These are phyloP conservation scores for Pseudomugil gertrudae DNA, from an alignment of 2,797 vertebrate species.

Conservation along the genomic window DNA sequence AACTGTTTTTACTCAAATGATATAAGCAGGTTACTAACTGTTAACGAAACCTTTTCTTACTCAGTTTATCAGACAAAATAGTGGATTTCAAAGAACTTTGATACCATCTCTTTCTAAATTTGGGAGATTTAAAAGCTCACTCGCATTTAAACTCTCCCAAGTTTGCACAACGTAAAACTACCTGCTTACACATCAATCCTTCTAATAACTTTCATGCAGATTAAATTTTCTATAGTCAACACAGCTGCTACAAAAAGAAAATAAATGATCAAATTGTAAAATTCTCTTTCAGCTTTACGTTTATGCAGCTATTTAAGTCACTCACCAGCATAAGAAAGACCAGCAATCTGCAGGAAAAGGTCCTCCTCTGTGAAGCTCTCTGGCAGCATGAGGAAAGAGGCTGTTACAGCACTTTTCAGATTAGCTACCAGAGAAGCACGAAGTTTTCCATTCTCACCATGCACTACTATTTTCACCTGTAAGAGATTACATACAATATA, in stretches of 20 bases:
- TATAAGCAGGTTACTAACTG: not conserved
- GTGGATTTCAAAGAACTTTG: not conserved
- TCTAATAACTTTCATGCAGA: not conserved
- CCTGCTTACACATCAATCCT: not conserved
- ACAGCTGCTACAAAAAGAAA: not conserved
- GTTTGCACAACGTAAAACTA: not conserved
- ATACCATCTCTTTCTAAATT: too few relatives aligned
- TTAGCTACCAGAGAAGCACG: conserved; percentile 87
- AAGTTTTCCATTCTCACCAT: conserved; percentile 86
- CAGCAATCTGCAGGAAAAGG: conserved; percentile 91
- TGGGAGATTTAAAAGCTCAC: not conserved
- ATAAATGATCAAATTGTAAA: not conserved
- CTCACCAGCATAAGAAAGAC: conserved; percentile 93
- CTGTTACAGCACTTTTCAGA: conserved; percentile 89
- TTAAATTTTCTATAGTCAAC: not conserved
- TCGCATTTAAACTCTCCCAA: not conserved
- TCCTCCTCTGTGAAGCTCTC: conserved; percentile 96
- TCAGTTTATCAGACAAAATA: not conserved
- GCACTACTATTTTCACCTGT: conserved; percentile 91
- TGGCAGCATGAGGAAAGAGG: conserved; percentile 94
- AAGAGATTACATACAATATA: not conserved
- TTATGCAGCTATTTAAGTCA: not conserved
- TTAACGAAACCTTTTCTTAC: not conserved
- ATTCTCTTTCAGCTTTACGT: not conserved
- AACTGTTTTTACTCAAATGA: not conserved